These are phyloP conservation scores for Oryzias woworae DNA, from an alignment of 2,113 vertebrate genomes.

Conservation along the genomic window DNA sequence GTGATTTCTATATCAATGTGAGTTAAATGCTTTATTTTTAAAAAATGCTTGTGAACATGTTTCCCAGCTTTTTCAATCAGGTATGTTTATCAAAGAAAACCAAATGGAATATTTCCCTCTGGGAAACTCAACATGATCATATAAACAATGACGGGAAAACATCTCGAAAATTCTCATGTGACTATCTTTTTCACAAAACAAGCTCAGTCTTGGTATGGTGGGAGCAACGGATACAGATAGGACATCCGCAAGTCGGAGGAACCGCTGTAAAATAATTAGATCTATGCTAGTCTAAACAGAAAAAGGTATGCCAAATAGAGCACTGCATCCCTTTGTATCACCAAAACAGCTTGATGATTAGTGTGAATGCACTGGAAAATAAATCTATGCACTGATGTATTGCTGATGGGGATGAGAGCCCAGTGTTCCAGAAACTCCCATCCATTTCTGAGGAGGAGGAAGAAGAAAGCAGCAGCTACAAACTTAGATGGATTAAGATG, in stretches of 20 bases:
- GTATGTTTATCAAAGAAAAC: conserved; percentile 38
- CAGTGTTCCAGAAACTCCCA: conserved; percentile 37
- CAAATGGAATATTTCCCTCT: conserved; percentile 31
- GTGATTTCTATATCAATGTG: no score
- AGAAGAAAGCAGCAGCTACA: conserved; percentile 1
- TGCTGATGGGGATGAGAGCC: conserved; percentile 48
- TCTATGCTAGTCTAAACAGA: conserved; percentile 58
- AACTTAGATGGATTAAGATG: no score
- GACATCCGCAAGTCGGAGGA: conserved; percentile 28
- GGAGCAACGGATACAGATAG: conserved; percentile 38
- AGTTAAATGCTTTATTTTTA: neutral
- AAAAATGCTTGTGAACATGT: conserved; percentile 15
- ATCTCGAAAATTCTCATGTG: conserved; percentile 39
- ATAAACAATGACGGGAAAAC: conserved; percentile 32
- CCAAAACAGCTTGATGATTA: conserved; percentile 6
- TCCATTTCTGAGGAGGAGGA: conserved; percentile 25
- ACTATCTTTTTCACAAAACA: conserved; percentile 60
- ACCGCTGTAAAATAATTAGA: conserved; percentile 39
- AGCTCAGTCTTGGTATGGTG: conserved; percentile 33
- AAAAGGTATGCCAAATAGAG: conserved; percentile 63
- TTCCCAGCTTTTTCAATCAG: conserved; percentile 31
- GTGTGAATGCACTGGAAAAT: conserved; percentile 28
- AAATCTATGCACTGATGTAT: conserved; percentile 33
- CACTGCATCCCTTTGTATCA: conserved; percentile 27
- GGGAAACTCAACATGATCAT: conserved; percentile 46